These are phyloP conservation scores for Distichodus sexfasciatus DNA, from an alignment of 2,797 vertebrate genomes.

Conservation along the genomic window DNA sequence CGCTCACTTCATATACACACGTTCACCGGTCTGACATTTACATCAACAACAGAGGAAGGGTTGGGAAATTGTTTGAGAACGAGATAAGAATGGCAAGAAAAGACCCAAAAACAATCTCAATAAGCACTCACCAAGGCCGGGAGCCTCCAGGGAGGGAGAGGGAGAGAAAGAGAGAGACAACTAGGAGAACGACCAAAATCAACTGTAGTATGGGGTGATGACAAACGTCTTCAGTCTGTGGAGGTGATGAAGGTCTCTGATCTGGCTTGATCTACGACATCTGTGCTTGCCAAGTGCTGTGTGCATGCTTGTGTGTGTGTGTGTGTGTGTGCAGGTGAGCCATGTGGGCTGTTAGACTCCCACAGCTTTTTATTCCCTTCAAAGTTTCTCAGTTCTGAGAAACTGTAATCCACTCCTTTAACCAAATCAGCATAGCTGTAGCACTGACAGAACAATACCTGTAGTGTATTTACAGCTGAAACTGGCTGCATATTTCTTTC, in stretches of 20 bases:
- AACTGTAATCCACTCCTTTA: constrained; percentile 50
- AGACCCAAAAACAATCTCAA: constrained; percentile 25
- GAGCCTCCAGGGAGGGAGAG: constrained; percentile 33
- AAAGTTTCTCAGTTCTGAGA: constrained; percentile 47
- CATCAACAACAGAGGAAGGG: constrained; percentile 18
- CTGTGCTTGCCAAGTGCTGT: constrained; percentile 37
- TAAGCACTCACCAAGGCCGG: constrained; percentile 47
- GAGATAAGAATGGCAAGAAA: constrained; percentile 36
- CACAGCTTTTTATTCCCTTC: constrained; percentile 35
- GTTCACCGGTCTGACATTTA: constrained; percentile 23
- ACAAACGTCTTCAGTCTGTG: constrained; percentile 53
- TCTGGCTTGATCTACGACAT: constrained; percentile 36
- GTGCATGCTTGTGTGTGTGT: constrained; percentile 23
- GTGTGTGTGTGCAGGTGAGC: constrained; percentile 42
- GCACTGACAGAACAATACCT: not conserved
- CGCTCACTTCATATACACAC: constrained; percentile 16
- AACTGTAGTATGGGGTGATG: constrained; percentile 27
- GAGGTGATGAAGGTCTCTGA: constrained; percentile 43
- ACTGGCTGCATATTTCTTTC: constrained; percentile 25
- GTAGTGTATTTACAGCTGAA: constrained; percentile 15
- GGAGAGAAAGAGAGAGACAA: not conserved
- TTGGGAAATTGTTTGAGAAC: constrained; percentile 17
- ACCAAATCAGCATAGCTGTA: constrained; percentile 11
- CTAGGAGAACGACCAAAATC: constrained; percentile 17
- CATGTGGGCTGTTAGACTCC: constrained; percentile 49